phyloP scores from a whole-genome alignment of 2,888 invertebrate species.

The Incurvaria masculella region DNA sequence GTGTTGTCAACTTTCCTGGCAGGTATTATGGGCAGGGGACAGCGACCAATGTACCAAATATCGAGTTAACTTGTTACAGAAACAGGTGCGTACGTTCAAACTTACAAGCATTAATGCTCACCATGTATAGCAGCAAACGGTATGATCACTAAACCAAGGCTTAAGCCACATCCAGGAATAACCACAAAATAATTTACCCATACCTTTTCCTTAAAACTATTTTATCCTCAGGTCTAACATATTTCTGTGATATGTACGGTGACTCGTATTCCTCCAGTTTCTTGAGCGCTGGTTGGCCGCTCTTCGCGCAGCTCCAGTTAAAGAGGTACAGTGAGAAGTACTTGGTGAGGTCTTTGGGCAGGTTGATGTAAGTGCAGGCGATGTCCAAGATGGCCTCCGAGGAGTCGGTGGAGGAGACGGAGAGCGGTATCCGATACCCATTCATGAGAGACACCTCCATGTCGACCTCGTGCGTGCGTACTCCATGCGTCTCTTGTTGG shows the following conservation, averaged over 20 bases:
- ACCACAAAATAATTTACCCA: constrained; percentile 17
- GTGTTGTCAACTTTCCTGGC: no score
- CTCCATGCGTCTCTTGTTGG: constrained; percentile 82
- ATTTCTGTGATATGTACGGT: constrained; percentile 88
- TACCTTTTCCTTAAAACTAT: constrained; percentile 87
- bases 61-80: no score
- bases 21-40: no score
- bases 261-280: constrained; percentile 97
- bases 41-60: no score
- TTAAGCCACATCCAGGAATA: no score
- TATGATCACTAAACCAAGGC: no score
- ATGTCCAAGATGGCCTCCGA: constrained; percentile 81
- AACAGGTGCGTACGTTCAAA: no score
- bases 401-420: constrained; percentile 77
- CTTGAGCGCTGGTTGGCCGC: constrained; percentile 71
- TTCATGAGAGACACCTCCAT: constrained; percentile 85
- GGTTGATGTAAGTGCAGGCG: constrained; percentile 75
- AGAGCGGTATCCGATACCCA: constrained; percentile 78
- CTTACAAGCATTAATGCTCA: no score
- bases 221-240: constrained; percentile 68
- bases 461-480: constrained; percentile 65
- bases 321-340: constrained; percentile 92
- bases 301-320: constrained; percentile 69
- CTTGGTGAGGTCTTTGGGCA: constrained; percentile 74
- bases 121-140: no score